Evolutionary conservation across 2,888 invertebrate species (phyloP), one percentile per base, ranked within the genome.

Genomic region (Margaritifera margaritifera): DNA sequence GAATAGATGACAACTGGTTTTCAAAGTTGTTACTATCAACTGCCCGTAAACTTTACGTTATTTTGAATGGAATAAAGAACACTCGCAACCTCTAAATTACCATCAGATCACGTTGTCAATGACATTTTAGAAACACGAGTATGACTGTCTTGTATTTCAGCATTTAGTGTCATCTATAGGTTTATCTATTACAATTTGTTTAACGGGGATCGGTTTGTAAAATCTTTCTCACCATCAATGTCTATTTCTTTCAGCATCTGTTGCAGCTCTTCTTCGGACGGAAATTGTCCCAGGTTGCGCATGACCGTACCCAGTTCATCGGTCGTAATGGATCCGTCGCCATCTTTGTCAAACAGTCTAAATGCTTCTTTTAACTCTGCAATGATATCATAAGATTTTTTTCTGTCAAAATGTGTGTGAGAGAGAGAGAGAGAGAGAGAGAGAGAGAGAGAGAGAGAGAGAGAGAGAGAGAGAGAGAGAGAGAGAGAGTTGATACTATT

Each of bases 311-410:
- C 85, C 53, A 88, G 75, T 65, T 88, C 88, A 27, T 86, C 85
- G 5, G 84, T 79, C 11, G 85, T 85, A 55, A 88, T 88, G 5
- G 84, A 84, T 0, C 87, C 86, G 66, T 88, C 87, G 2, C 86
- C 86, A 78, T 88, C 86, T 75, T 86, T 87, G 77, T 88, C 88
- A 59, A 88, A 88, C 59, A 88, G 77, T 51, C 83, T 77, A 72
- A 88, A 88, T 5, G 87, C 86, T 66, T 88, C 86, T 2, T 82
- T 72, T 25, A 87, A 76, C 71, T 88, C 88, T 88, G 79, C 52
- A 68, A 66, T 22, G 15, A 42, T 42, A 42, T 0, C 42, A 42
- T 42, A 11, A 42, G 15, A 15, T 42, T 15, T 42, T 42, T 42
- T n/a, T n/a, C n/a, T 42, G 42, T 42, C 42, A 42, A 42, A 42